These are phyloP conservation scores for Myodes glareolus DNA, from an alignment of 2,113 vertebrate genomes.

Conservation along the genomic window DNA sequence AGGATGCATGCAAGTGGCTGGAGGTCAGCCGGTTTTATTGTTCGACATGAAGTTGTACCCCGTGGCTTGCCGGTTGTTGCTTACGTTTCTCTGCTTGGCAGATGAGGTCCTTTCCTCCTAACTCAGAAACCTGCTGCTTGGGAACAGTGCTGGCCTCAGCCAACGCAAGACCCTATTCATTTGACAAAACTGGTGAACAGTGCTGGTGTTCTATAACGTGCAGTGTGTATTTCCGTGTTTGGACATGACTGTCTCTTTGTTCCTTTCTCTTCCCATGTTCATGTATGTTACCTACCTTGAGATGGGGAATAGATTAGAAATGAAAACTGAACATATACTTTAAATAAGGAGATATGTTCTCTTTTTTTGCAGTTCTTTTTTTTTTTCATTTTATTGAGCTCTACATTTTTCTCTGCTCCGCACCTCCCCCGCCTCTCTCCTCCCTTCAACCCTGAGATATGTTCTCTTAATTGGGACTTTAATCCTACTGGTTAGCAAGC, in stretches of 20 bases:
- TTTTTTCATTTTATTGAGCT: no score
- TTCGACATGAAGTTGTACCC: constrained; percentile 13
- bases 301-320: background rate
- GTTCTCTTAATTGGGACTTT: constrained; percentile 15
- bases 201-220: background rate
- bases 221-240: background rate
- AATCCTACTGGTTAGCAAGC: background rate
- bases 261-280: background rate
- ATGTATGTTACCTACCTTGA: constrained; percentile 1
- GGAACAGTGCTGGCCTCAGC: background rate
- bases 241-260: background rate
- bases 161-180: background rate
- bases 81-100: background rate
- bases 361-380: no score
- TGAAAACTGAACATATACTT: constrained; percentile 37
- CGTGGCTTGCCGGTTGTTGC: constrained; percentile 27
- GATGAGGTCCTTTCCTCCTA: background rate
- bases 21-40: constrained; percentile 7
- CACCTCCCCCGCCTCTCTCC: no score
- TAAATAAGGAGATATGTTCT: constrained; percentile 17
- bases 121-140: background rate
- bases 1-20: background rate
- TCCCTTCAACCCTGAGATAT: background rate
- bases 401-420: no score
- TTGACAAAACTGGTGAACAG: background rate